Evolutionary conservation across 1,140 invertebrate genomes (phyloP).

Genomic region (Xylocopa sonorina): DNA sequence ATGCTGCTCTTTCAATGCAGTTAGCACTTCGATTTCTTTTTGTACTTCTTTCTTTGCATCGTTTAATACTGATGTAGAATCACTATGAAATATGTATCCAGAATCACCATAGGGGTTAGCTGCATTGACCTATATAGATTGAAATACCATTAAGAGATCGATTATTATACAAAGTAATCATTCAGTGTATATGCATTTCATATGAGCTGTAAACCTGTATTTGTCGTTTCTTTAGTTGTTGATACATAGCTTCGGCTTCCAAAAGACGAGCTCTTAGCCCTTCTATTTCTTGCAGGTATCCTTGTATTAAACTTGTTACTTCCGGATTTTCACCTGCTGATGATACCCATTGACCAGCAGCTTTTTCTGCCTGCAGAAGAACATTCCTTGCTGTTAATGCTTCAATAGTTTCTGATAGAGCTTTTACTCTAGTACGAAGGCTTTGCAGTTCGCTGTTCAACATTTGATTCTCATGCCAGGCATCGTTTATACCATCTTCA

Average conservation of each 20-base stretch:
- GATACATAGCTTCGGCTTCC: conserved; percentile 93
- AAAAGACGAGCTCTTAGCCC: conserved; percentile 92
- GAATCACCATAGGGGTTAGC: conserved; percentile 76
- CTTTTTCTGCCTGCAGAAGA: conserved; percentile 91
- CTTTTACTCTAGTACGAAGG: conserved; percentile 93
- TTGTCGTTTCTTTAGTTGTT: conserved; percentile 87
- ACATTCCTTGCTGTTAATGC: conserved; percentile 91
- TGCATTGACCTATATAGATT: conserved; percentile 53
- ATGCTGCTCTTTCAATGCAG: conserved; percentile 76
- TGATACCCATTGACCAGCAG: conserved; percentile 86
- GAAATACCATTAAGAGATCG: conserved; percentile 14
- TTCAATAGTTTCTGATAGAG: conserved; percentile 96
- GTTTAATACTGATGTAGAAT: conserved; percentile 82
- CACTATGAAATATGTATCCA: conserved; percentile 73
- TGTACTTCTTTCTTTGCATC: conserved; percentile 87
- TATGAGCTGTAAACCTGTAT: conserved; percentile 67
- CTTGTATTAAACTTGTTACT: conserved; percentile 88
- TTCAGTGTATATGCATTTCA: neutral
- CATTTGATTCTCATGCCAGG: conserved; percentile 98
- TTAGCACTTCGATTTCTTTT: conserved; percentile 82
- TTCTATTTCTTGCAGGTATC: conserved; percentile 96
- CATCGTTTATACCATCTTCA: conserved; percentile 96
- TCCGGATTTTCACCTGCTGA: conserved; percentile 80
- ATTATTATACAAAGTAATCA: neutral
- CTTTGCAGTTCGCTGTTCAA: conserved; percentile 94